Evolutionary conservation across 1,140 invertebrate genomes (phyloP).

Genomic region (Drosophila biarmipes): DNA sequence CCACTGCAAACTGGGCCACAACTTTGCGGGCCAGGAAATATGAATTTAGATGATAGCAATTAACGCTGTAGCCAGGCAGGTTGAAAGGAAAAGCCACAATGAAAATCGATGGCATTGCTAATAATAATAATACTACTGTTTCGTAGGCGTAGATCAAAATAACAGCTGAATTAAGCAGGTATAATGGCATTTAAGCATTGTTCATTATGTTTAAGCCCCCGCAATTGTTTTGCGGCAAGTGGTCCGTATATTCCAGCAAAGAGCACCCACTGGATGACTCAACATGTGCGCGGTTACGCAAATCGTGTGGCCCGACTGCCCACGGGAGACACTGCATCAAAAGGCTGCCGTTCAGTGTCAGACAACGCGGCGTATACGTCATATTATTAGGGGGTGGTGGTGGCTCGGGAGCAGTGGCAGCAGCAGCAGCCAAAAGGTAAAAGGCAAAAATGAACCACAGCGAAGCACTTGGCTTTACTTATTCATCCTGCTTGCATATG

Average conservation of each 20-base stretch:
- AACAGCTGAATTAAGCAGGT: conserved; percentile 63
- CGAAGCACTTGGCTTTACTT: conserved; percentile 64
- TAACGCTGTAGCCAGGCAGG: conserved; percentile 40
- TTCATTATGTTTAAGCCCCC: conserved; percentile 43
- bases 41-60: conserved; percentile 64
- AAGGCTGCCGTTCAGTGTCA: conserved; percentile 52
- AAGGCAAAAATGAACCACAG: conserved; percentile 37
- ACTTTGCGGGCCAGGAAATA: conserved; percentile 62
- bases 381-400: conserved; percentile 44
- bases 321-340: conserved; percentile 73
- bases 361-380: conserved; percentile 69
- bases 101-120: conserved; percentile 71
- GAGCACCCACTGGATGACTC: conserved; percentile 54
- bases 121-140: conserved; percentile 26
- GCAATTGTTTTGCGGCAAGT: conserved; percentile 55
- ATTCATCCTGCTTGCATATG: conserved; percentile 66
- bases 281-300: conserved; percentile 76
- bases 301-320: conserved; percentile 59
- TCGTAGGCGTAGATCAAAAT: conserved; percentile 35
- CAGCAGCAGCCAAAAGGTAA: conserved; percentile 41
- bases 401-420: conserved; percentile 29
- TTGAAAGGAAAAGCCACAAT: conserved; percentile 2
- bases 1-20: conserved; percentile 53
- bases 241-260: conserved; percentile 20
- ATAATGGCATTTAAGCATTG: conserved; percentile 47